Base-by-base conservation (phyloP, 2,113 vertebrate species). In the Carassius gibelio region DNA sequence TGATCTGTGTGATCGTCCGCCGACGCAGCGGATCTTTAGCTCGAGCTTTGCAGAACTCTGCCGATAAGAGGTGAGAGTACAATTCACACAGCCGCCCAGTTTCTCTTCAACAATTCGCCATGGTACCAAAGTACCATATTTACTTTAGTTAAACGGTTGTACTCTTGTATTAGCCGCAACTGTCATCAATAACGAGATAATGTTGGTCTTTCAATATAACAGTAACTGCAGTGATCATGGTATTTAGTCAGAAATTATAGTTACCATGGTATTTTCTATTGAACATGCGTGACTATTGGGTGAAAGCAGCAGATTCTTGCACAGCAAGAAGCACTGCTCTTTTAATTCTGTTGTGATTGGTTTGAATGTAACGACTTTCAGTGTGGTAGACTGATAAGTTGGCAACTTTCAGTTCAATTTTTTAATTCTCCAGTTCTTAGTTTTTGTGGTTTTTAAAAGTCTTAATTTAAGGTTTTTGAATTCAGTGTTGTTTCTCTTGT, bases 1-100 rank as follows among this genome's bases (percentile, higher is more conserved):
- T 93, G 34, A 80, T 94, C 34, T 93, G 92, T 77, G 88, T 93
- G 84, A 91, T 94, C 87, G 92, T 91, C 85, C 90, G 93, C 64
- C 90, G 93, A 87, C 89, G 92, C 83, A 91, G 90, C 90, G 87
- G 72, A 82, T 88, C 90, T 87, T 87, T 88, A 83, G 86, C 90
- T 85, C 90, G 89, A 88, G 86, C 85, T 23, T 89, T 91, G 59
- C 59, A 87, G 77, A 64, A 88, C 86, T 88, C 85, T 87, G 85
- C 90, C 85, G 88, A 88, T 88, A 86, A 91, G 83, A 94, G 94
- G 94, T 94, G 84, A 84, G 91, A 88, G 84, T 26, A 52, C 38
- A 36, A 59, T 57, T 75, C 52, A 61, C 19, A 80, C 79, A 85
- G 86, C 89, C 59, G 81, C 68, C 59, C 59, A 21, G 55, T 81